Evolutionary conservation across 92 coral and sea anemone genomes (phyloP), one percentile per base, ranked within the genome.

Genomic region (Phenganax subtilis): DNA sequence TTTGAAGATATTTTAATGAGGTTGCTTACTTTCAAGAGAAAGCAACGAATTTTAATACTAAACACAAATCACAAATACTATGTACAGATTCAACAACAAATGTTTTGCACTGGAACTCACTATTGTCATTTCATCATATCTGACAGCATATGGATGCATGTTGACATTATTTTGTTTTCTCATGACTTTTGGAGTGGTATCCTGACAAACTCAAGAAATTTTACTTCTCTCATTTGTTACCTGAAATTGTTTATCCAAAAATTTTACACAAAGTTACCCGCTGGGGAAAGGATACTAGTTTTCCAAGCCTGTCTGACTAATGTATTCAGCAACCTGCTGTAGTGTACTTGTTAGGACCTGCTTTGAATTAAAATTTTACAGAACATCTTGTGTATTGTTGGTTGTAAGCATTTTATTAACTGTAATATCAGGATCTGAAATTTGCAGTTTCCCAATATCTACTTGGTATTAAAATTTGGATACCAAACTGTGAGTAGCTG

Each of bases 281-380:
- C 72, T 90, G 90, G 93, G 84, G 84, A 71, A 81, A 61, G 71
- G 83, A 56, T 17, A 51, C 27, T 59, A 37, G 5, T 37, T 37
- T 37, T 5, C 47, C 47, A 37, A 37, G 2, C 47, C 5, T 37
- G 47, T 37, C 47, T 37, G 47, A 37, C 47, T 37, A 5, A 37
- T 37, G 5, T 37, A 37, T 5, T 37, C 5, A 37, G 5, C 47
- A 37, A 37, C 47, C 47, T 5, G 47, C 47, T 37, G 25, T 20
- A 20, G 25, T 20, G 25, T 20, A 20, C 25, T 20, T 20, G 25
- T 20, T 20, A 20, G 25, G 25, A 20, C 25, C 25, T 20, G 25
- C 25, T 20, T 20, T 20, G 25, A 20, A 20, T 20, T 20, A 20
- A 20, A 20, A 20, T 20, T 20, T 20, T 20, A 20, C 25, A 20